These are phyloP conservation scores for Leucophenga montana DNA, from an alignment of 2,888 invertebrate genomes.

Conservation along the genomic window DNA sequence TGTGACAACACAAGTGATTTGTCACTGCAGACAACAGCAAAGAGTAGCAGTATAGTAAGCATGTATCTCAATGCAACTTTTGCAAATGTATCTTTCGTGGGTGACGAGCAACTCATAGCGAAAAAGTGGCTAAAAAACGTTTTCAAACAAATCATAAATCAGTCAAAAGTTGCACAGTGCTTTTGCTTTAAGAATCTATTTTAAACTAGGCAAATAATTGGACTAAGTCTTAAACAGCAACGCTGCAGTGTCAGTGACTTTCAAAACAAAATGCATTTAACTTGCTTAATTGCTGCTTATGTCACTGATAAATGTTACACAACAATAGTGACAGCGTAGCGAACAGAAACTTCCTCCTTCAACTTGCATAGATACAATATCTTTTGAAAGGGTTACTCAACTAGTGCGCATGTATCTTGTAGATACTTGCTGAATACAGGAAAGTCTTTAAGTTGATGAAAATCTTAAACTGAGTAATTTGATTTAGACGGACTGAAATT, in stretches of 20 bases:
- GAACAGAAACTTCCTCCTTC: neutral
- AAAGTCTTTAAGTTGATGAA: no score
- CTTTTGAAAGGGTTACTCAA: no score
- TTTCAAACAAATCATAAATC: constrained; percentile 10
- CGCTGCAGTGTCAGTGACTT: neutral
- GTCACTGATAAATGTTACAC: constrained; percentile 27
- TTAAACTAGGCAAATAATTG: no score
- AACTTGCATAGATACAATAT: no score
- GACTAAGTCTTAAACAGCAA: no score
- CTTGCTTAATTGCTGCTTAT: constrained; percentile 22
- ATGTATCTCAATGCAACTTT: neutral
- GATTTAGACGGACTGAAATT: no score
- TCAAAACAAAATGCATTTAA: constrained; percentile 6
- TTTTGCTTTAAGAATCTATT: no score
- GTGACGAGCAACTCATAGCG: constrained; percentile 7
- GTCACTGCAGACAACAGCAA: neutral
- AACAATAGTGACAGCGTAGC: neutral
- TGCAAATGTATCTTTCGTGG: constrained; percentile 15
- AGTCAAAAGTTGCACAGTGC: neutral
- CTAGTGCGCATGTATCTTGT: no score
- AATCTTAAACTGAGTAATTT: no score
- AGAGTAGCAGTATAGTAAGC: neutral
- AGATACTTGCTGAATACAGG: no score
- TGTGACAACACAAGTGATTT: constrained; percentile 24
- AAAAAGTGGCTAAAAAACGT: neutral